Conservation (phyloP, 2,888 invertebrate species). For the Embidobia sp. region DNA sequence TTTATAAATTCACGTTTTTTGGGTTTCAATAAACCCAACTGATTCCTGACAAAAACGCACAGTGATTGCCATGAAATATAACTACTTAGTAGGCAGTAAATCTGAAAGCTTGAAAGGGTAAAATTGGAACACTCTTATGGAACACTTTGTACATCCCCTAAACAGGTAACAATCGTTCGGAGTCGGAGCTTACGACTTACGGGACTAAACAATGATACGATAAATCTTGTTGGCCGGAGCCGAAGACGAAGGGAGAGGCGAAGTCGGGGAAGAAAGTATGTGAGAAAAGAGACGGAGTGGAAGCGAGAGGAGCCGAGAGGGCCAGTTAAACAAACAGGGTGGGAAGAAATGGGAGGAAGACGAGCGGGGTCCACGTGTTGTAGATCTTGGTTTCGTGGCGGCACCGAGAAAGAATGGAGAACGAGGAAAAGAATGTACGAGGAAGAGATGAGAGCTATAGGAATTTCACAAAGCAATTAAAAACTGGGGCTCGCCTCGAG, state of each 20-base stretch:
- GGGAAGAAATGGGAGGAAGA: slow-evolving; percentile 69
- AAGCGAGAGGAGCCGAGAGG: slow-evolving; percentile 53
- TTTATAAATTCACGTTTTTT: too few relatives aligned
- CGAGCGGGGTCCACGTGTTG: slow-evolving; percentile 64
- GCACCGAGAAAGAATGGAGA: slow-evolving; percentile 54
- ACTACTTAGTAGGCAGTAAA: slow-evolving; percentile 42
- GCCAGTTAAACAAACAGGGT: slow-evolving; percentile 63
- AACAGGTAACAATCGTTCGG: slow-evolving; percentile 70
- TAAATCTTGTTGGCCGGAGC: slow-evolving; percentile 73
- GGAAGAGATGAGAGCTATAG: slow-evolving; percentile 53
- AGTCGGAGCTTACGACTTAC: slow-evolving; percentile 71
- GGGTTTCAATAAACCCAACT: too few relatives aligned
- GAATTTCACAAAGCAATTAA: slow-evolving; percentile 65
- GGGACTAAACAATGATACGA: slow-evolving; percentile 78
- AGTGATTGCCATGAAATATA: slow-evolving; percentile 42
- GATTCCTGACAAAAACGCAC: too few relatives aligned
- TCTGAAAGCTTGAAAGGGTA: slow-evolving; percentile 60
- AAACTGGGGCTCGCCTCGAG: slow-evolving; percentile 71
- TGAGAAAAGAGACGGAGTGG: slow-evolving; percentile 64
- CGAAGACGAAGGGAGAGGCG: slow-evolving; percentile 39
- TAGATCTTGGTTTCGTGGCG: slow-evolving; percentile 63
- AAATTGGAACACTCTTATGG: too few relatives aligned
- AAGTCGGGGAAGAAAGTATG: slow-evolving; percentile 65
- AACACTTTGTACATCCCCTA: slow-evolving; percentile 61
- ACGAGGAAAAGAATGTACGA: slow-evolving; percentile 58